Evolutionary conservation across 2,113 vertebrate genomes (phyloP), one percentile per base, ranked within the genome.

Genomic region (Oriolus oriolus): DNA sequence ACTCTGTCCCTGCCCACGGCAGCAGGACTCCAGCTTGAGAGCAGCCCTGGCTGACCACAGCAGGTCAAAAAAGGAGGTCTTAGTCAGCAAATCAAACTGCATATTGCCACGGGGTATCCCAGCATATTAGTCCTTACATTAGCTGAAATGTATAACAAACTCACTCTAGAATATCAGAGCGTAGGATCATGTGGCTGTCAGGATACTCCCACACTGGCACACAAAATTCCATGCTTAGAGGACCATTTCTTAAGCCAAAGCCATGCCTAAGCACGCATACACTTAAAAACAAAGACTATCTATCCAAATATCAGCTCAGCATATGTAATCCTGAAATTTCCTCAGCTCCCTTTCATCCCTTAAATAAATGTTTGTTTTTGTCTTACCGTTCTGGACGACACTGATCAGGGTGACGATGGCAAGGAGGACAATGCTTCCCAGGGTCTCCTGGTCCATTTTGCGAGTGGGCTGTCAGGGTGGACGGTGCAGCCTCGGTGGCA

Each of bases 321-420:
- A 63, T n/a, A 26, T 15, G 11, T 13, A 23, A 73, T 39, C 27
- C 53, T 26, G 41, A 64, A 54, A 19, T 57, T 63, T 50, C 42
- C 33, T 27, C 66, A 64, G 33, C 19, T 64, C 19, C 61, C 28
- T 63, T 59, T 44, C n/a, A 56, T 11, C n/a, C 77, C 53, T 11
- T 16, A 59, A 70, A 18, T 6, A 57, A 83, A 70, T 16, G 17
- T 4, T 56, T 18, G 17, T n/a, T 75, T 88, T 73, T 57, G 41
- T n/a, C 98, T 98, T 97, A 99, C 99, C 98, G 0, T 99, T 99
- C 96, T 99, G 99, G 71, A 99, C 70, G 8, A 98, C 98, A 3
- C 99, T 99, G 96, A 99, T 88, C 68, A 99, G 98, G 23, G 99
- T 99, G 94, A 99, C 97, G 0, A 99, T 97, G 89, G 97, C 98